Conservation (phyloP, 2,797 vertebrate species). For the Siniperca obscura region DNA sequence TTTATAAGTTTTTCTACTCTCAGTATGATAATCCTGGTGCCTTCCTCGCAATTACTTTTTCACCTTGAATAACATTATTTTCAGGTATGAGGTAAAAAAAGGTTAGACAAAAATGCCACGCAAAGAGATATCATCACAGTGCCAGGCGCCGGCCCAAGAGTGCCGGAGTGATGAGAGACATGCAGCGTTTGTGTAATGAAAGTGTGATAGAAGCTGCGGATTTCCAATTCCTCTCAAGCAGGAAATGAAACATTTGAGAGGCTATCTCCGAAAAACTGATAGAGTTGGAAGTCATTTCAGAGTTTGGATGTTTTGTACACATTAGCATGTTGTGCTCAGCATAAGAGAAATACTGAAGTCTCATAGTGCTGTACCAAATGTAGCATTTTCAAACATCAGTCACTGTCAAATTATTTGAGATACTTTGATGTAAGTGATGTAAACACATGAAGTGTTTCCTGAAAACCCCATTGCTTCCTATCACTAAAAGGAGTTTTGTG, state of each 20-base stretch:
- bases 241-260: constrained; percentile 55
- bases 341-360: background rate
- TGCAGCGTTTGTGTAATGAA: constrained; percentile 54
- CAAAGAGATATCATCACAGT: constrained; percentile 45
- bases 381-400: background rate
- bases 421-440: background rate
- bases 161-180: constrained; percentile 34
- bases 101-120: constrained; percentile 1
- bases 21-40: constrained; percentile 1
- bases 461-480: too few species aligned
- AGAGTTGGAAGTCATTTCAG: constrained; percentile 39
- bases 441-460: too few species aligned
- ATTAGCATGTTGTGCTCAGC: background rate
- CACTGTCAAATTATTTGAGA: background rate
- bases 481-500: background rate
- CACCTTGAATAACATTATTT: constrained; percentile 40
- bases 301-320: constrained; percentile 28
- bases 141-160: constrained; percentile 14
- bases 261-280: constrained; percentile 28
- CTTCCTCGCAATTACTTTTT: constrained; percentile 19
- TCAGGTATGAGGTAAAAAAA: constrained; percentile 20
- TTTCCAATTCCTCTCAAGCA: constrained; percentile 56
- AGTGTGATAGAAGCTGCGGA: constrained; percentile 42
- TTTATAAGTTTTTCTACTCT: background rate
- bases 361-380: background rate